phyloP scores from a whole-genome alignment of 2,888 invertebrate species.

The Melinopterus prodromus region DNA sequence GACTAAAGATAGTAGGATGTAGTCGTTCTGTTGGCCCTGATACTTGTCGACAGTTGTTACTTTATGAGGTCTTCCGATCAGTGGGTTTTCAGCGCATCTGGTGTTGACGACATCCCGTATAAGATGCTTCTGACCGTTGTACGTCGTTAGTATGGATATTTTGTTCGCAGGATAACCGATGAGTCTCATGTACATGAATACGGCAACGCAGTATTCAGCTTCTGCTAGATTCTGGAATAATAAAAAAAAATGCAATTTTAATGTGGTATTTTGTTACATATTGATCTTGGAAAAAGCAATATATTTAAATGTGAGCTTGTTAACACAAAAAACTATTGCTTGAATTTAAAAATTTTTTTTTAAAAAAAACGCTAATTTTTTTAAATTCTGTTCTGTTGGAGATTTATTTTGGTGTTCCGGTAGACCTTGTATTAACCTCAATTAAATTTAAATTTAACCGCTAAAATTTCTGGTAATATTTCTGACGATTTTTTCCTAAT shows the following conservation, averaged over 20 bases:
- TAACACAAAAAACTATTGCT: no score
- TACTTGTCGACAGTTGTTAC: constrained; percentile 98
- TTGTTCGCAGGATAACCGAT: constrained; percentile 96
- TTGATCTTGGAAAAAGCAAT: neutral
- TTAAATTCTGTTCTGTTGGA: no score
- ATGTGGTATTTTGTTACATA: neutral
- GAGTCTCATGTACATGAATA: constrained; percentile 98
- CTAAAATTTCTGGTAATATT: no score
- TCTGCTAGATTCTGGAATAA: constrained; percentile 78
- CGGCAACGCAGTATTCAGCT: constrained; percentile 94
- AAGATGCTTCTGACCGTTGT: constrained; percentile 98
- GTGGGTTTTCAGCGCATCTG: constrained; percentile 92
- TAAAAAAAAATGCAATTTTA: neutral
- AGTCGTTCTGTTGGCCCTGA: constrained; percentile 99
- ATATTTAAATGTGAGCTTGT: no score
- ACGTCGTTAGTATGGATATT: constrained; percentile 97
- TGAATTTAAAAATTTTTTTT: no score
- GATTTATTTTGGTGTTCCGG: no score
- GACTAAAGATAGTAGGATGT: constrained; percentile 94
- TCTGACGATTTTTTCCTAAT: no score
- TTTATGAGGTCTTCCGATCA: constrained; percentile 93
- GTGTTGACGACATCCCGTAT: constrained; percentile 95
- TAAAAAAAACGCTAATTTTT: no score
- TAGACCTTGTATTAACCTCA: no score
- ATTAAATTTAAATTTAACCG: no score